These are phyloP conservation scores for Atrina japonica DNA, from an alignment of 2,888 invertebrate species.

Conservation along the genomic window DNA sequence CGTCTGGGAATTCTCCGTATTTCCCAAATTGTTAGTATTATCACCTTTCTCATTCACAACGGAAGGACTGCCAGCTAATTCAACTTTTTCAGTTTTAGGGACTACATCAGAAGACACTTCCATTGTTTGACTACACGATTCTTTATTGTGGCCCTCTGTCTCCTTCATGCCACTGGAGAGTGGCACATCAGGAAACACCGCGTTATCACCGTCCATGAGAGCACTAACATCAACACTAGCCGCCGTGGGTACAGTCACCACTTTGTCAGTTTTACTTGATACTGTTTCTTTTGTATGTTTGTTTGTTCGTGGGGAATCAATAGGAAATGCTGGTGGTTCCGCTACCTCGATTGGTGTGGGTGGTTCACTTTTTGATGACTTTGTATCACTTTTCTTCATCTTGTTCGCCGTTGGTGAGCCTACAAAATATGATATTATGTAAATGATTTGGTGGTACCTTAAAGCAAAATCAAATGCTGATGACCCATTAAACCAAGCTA, in stretches of 20 bases:
- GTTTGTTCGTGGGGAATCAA: slow-evolving; percentile 30
- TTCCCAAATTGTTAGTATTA: neutral
- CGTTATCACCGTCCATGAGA: slow-evolving; percentile 69
- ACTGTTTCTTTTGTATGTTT: slow-evolving; percentile 12
- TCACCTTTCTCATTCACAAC: neutral
- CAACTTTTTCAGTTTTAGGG: slow-evolving; percentile 11
- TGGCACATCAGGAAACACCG: slow-evolving; percentile 72
- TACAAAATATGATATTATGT: too few relatives aligned
- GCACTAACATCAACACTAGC: slow-evolving; percentile 50
- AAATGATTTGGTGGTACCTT: too few relatives aligned
- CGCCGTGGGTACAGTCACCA: neutral
- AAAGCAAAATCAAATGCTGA: too few relatives aligned
- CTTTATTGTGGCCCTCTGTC: slow-evolving; percentile 1
- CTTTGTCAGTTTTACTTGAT: neutral
- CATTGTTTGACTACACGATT: slow-evolving; percentile 27
- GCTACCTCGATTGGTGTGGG: neutral
- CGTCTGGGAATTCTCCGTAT: slow-evolving; percentile 2
- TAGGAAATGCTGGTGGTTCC: slow-evolving; percentile 15
- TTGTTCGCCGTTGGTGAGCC: slow-evolving; percentile 29
- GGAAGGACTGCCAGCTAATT: neutral
- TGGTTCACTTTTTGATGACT: neutral
- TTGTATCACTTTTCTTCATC: slow-evolving; percentile 31
- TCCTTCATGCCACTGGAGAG: slow-evolving; percentile 33
- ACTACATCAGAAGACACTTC: slow-evolving; percentile 23
- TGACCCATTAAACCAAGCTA: too few relatives aligned